phyloP scores from a whole-genome alignment of 1,140 invertebrate species.

The Eumeta japonica region DNA sequence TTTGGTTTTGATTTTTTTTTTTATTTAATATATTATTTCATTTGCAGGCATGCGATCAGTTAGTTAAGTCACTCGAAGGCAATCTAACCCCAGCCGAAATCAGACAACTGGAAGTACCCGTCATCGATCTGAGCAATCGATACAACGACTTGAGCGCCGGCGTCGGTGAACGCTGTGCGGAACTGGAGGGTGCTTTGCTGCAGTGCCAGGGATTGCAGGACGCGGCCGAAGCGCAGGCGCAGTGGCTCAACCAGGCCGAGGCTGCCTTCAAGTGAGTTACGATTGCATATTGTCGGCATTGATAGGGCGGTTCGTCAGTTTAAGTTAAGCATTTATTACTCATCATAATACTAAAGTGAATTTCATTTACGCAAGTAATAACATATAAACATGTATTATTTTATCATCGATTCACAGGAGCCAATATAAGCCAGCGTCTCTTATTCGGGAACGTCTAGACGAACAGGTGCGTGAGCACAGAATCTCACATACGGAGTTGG shows the following conservation, averaged over 20 bases:
- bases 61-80: conserved; percentile 75
- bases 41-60: conserved; percentile 65
- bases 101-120: conserved; percentile 75
- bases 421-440: conserved; percentile 77
- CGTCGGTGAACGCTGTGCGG: conserved; percentile 75
- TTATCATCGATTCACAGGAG: conserved; percentile 47
- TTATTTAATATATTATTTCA: conserved; percentile 8
- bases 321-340: conserved; percentile 7
- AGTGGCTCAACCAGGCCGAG: conserved; percentile 84
- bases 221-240: conserved; percentile 79
- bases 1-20: background rate
- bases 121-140: conserved; percentile 73
- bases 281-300: background rate
- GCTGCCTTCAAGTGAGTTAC: conserved; percentile 73
- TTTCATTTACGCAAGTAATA: background rate
- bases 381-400: background rate
- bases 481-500: conserved; percentile 77
- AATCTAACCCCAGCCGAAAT: conserved; percentile 77
- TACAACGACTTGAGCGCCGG: conserved; percentile 73
- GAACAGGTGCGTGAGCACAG: conserved; percentile 86
- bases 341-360: background rate
- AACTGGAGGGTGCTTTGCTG: conserved; percentile 83
- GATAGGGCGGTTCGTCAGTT: conserved; percentile 22
- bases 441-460: conserved; percentile 85
- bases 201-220: conserved; percentile 94